Evolutionary conservation across 2,888 invertebrate species (phyloP), one percentile per base, ranked within the genome.

Genomic region (Phortica okadai): DNA sequence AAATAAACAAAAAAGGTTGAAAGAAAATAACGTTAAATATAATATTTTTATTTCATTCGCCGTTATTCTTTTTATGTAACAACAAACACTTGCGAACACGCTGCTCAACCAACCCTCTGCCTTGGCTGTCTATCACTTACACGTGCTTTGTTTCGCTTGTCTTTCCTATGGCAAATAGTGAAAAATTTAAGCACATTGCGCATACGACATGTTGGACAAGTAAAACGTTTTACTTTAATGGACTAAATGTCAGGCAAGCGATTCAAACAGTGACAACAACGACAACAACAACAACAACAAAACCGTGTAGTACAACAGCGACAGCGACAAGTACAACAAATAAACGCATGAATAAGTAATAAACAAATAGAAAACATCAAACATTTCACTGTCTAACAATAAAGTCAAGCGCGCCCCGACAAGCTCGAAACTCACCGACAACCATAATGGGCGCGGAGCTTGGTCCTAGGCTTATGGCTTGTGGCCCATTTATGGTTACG

Each of bases 151-250:
- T 14, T 50, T 14, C 50, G 50, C 10, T 8, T 50, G 50, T 50
- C 50, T 14, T 50, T 3, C 50, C 14, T 45, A 1, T 50, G 50
- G 4, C 50, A 50, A 50, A 11, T 14, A 59, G 14, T n/a, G 11
- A 16, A 44, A 78, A 77, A 79, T 80, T 82, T 64, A 80, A 81
- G 80, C 85, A 80, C 62, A 81, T 81, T 82, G 82, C 82, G 74
- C 79, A 85, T 82, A 80, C 81, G 83, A 72, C 83, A 80, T 72
- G 82, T 80, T 74, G 77, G 74, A 76, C 74, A 75, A 72, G 74
- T 76, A 74, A 80, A 81, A 66, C 75, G 74, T 33, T 75, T 75
- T 58, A 73, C 67, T 14, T n/a, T n/a, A n/a, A 59, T 59, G 21
- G 14, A 21, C 59, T 59, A 59, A 59, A 59, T 44, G 69, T 33